Conservation (phyloP, 2,797 vertebrate species). For the Acipenser oxyrinchus region DNA sequence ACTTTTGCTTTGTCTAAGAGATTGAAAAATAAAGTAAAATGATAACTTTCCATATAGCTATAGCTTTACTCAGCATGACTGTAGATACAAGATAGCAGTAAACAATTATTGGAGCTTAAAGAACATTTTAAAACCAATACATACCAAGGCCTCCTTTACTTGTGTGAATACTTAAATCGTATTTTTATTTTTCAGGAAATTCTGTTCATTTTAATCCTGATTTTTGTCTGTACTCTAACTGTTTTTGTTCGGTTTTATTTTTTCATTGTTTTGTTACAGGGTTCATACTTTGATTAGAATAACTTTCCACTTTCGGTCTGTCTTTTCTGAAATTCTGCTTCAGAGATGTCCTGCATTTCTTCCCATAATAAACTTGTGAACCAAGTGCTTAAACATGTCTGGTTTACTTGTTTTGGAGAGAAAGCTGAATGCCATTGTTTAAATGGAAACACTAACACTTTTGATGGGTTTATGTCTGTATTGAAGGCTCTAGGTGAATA, state of each 20-base stretch:
- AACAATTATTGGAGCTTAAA: constrained; percentile 69
- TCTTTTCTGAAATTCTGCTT: constrained; percentile 42
- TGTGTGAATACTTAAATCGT: constrained; percentile 59
- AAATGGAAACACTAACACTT: constrained; percentile 27
- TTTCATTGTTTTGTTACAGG: constrained; percentile 57
- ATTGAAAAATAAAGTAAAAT: constrained; percentile 60
- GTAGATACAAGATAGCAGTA: constrained; percentile 73
- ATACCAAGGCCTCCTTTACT: constrained; percentile 32
- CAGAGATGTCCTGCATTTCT: constrained; percentile 58
- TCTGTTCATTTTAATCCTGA: constrained; percentile 66
- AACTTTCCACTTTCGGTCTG: constrained; percentile 55
- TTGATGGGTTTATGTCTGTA: constrained; percentile 29
- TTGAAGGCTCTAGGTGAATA: constrained; percentile 38
- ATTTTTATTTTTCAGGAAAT: constrained; percentile 59
- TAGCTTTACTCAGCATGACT: constrained; percentile 83
- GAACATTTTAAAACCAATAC: constrained; percentile 69
- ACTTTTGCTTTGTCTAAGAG: constrained; percentile 65
- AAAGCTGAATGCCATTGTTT: constrained; percentile 43
- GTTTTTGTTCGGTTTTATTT: constrained; percentile 46
- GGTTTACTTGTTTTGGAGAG: constrained; percentile 54
- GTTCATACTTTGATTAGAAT: constrained; percentile 65
- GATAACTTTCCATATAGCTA: constrained; percentile 71
- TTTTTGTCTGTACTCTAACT: constrained; percentile 70
- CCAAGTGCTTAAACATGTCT: constrained; percentile 57
- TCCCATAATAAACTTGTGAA: constrained; percentile 78